Conservation (phyloP, 2,113 vertebrate species). For the Notothenia rossii region DNA sequence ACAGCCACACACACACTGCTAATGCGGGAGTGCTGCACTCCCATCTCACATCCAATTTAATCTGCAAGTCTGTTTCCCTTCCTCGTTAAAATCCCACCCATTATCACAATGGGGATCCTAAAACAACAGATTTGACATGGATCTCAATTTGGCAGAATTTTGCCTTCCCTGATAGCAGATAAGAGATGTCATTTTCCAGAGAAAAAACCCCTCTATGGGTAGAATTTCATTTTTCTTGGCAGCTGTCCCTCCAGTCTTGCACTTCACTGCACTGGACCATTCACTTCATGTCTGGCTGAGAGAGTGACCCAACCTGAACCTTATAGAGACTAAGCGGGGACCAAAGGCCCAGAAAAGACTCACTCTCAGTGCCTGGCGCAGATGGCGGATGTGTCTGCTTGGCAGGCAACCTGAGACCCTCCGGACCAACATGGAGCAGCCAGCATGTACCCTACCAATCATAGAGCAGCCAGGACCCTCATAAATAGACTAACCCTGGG, state of each 20-base stretch:
- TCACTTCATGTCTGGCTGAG: constrained; percentile 10
- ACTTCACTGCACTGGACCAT: constrained; percentile 11
- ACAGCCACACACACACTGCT: constrained; percentile 4
- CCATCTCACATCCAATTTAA: constrained; percentile 25
- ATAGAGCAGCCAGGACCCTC: constrained; percentile 4
- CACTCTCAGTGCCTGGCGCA: constrained; percentile 16
- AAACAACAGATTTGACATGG: constrained; percentile 35
- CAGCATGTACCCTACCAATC: constrained; percentile 12
- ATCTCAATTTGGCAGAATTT: constrained; percentile 23
- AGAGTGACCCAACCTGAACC: constrained; percentile 52
- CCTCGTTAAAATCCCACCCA: constrained; percentile 17
- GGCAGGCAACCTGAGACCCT: constrained; percentile 37
- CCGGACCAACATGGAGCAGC: constrained; percentile 21
- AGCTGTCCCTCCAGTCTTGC: no score
- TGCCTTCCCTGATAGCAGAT: constrained; percentile 13
- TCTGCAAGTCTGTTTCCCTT: constrained; percentile 22
- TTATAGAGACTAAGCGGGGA: constrained; percentile 24
- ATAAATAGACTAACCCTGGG: constrained; percentile 9
- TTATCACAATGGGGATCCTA: constrained; percentile 27
- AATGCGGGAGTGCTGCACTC: constrained; percentile 12
- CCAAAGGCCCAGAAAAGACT: constrained; percentile 25
- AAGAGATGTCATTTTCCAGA: constrained; percentile 17
- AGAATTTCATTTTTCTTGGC: constrained; percentile 13
- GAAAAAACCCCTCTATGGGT: background rate
- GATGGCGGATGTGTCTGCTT: constrained; percentile 47